Evolutionary conservation across 2,797 vertebrate genomes (phyloP).

Genomic region (Fringilla coelebs): DNA sequence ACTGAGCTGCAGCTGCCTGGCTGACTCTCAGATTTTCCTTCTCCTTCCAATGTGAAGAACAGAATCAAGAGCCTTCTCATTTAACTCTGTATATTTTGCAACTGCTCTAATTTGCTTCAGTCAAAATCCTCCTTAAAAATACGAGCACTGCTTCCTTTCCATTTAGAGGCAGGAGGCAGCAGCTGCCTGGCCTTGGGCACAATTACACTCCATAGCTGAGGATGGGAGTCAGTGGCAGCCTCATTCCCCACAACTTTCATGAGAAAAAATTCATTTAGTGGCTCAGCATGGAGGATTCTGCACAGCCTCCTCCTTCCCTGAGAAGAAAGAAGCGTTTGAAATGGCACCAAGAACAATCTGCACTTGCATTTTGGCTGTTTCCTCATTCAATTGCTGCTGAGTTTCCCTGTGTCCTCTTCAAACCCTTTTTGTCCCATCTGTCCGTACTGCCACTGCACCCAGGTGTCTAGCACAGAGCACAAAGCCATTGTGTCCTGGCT

Average conservation of each 20-base stretch:
- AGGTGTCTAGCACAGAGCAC: neutral
- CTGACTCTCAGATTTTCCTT: neutral
- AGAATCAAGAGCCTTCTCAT: neutral
- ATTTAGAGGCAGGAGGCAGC: conserved; percentile 42
- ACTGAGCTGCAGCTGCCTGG: neutral
- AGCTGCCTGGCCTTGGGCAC: conserved; percentile 52
- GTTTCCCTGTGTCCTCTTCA: neutral
- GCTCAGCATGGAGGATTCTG: neutral
- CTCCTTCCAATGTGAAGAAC: neutral
- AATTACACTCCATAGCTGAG: conserved; percentile 24
- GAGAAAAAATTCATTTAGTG: conserved; percentile 29
- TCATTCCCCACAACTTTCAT: neutral
- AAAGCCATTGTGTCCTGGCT: neutral
- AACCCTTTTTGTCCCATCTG: neutral
- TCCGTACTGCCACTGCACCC: neutral
- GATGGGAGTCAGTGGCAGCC: neutral
- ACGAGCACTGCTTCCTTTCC: neutral
- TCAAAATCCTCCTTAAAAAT: conserved; percentile 39
- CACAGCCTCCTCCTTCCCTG: neutral
- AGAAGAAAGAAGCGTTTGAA: neutral
- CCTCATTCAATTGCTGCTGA: neutral
- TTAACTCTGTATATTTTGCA: neutral
- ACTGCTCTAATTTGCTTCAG: conserved; percentile 25
- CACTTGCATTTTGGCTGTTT: neutral
- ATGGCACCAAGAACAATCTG: neutral